Evolutionary conservation across 2,797 vertebrate genomes (phyloP).

Genomic region (Coccyzus lansbergi): DNA sequence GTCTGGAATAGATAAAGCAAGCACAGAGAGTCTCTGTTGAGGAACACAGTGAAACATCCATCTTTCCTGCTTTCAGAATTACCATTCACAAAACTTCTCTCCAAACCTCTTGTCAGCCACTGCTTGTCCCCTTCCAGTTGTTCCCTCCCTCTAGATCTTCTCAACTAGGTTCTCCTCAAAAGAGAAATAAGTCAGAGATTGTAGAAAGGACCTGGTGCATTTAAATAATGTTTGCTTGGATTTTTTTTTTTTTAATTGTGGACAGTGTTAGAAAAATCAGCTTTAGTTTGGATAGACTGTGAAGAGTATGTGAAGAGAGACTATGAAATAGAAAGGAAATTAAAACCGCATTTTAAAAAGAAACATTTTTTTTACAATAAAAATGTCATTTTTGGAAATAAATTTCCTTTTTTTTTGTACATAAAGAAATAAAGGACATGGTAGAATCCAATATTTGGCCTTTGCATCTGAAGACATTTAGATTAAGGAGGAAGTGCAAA

Average conservation of each 20-base stretch:
- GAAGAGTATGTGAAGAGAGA: neutral
- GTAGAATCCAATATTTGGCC: neutral
- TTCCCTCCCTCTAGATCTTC: neutral
- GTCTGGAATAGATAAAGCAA: neutral
- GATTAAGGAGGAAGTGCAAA: neutral
- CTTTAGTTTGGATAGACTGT: neutral
- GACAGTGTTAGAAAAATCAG: neutral
- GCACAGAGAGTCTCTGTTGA: neutral
- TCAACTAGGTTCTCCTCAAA: neutral
- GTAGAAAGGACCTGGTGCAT: neutral
- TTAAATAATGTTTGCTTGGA: neutral
- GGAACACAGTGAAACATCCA: neutral
- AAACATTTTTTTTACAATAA: conserved; percentile 9
- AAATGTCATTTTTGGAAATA: conserved; percentile 19
- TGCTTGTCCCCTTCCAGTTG: neutral
- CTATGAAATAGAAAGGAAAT: neutral
- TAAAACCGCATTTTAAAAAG: neutral
- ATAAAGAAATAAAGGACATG: neutral
- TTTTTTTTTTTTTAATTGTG: neutral
- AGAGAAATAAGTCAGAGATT: neutral
- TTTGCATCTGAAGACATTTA: conserved; percentile 3
- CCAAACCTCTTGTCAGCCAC: neutral
- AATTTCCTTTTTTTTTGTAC: neutral
- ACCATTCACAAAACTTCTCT: neutral
- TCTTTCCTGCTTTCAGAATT: neutral